phyloP scores from a whole-genome alignment of 2,888 invertebrate genomes.

The Chesias legatella region DNA sequence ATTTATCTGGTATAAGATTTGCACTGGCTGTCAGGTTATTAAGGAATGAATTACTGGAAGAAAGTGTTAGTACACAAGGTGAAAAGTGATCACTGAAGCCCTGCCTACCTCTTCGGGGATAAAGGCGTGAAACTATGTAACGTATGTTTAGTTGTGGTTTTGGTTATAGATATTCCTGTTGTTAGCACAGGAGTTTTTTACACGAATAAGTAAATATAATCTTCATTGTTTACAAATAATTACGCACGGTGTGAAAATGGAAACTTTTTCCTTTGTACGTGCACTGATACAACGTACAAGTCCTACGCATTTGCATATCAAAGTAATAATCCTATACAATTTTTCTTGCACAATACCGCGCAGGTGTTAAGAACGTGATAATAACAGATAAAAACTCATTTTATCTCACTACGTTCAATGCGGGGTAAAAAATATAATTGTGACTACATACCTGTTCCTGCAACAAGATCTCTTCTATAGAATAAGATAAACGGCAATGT shows the following conservation, averaged over 20 bases:
- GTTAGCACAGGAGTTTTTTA: too few relatives aligned
- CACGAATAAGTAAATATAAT: too few relatives aligned
- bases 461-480: slow-evolving; percentile 56
- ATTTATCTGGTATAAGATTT: too few relatives aligned
- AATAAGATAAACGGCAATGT: slow-evolving; percentile 47
- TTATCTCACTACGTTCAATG: slow-evolving; percentile 41
- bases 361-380: slow-evolving; percentile 47
- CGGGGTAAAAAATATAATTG: slow-evolving; percentile 48
- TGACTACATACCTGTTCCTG: slow-evolving; percentile 58
- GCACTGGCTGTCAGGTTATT: too few relatives aligned
- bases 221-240: too few relatives aligned
- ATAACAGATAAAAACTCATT: slow-evolving; percentile 37
- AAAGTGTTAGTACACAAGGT: too few relatives aligned
- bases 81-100: too few relatives aligned
- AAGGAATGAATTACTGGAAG: too few relatives aligned
- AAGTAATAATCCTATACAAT: slow-evolving; percentile 33
- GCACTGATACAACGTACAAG: slow-evolving; percentile 11
- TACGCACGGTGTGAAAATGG: slow-evolving; percentile 6
- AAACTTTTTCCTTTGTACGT: slow-evolving; percentile 4
- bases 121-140: too few relatives aligned
- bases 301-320: slow-evolving; percentile 46
- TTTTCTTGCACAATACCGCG: slow-evolving; percentile 30
- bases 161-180: too few relatives aligned
- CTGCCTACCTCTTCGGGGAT: too few relatives aligned
- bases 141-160: too few relatives aligned